Conservation (phyloP, 2,113 vertebrate genomes). For the Conger conger region DNA sequence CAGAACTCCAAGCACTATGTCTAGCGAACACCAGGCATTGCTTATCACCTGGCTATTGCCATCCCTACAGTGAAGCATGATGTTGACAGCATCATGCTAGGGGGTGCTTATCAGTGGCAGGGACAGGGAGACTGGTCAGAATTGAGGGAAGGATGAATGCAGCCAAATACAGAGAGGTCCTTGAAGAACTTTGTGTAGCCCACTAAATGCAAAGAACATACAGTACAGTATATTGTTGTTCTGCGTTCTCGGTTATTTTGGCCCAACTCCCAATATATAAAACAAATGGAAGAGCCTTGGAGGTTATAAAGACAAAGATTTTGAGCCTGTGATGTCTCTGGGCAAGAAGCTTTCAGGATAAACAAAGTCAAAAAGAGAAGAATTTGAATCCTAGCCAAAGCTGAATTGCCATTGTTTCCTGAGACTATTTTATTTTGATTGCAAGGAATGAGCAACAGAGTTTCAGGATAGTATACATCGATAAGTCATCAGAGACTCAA, state of each 20-base stretch:
- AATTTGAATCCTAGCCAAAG: constrained; percentile 9
- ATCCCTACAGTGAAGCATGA: too few relatives aligned
- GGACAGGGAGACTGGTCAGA: too few relatives aligned
- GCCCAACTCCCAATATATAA: constrained; percentile 9
- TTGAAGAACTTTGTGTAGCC: background rate
- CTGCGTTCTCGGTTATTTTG: background rate
- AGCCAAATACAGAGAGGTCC: too few relatives aligned
- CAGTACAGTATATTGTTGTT: constrained; percentile 5
- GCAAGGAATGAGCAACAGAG: background rate
- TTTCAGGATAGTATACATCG: constrained; percentile 11
- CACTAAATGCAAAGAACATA: background rate
- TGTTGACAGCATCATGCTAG: too few relatives aligned
- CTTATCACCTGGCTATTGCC: too few relatives aligned
- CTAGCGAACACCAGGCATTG: too few relatives aligned
- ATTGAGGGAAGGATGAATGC: too few relatives aligned
- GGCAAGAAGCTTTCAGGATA: constrained; percentile 15
- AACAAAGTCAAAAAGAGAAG: constrained; percentile 20
- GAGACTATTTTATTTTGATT: constrained; percentile 13
- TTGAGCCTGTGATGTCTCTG: constrained; percentile 28
- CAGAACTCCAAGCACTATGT: too few relatives aligned
- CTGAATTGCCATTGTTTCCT: constrained; percentile 6
- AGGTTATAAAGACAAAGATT: constrained; percentile 10
- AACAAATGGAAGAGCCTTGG: constrained; percentile 7
- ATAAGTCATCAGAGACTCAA: constrained; percentile 18
- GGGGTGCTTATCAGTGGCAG: too few relatives aligned